Percentiles rank a stretch among this genome's conserved stretches.
These are phyloP conservation scores for Petromus typicus DNA, from an alignment of 2,113 vertebrate genomes.

Conservation along the genomic window DNA sequence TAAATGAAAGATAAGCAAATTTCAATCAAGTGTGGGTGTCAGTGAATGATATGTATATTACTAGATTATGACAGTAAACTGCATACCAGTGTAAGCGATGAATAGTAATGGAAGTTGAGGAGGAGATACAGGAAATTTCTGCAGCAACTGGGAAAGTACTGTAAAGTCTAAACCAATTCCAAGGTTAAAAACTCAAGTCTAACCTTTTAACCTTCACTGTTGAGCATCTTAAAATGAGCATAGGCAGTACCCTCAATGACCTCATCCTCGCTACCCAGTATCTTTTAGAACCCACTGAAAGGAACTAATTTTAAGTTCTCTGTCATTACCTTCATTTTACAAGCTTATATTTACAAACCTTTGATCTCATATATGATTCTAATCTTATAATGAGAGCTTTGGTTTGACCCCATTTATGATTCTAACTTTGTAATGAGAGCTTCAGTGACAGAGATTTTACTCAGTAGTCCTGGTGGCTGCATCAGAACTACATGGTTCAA, in stretches of 20 bases:
- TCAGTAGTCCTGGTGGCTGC: no score
- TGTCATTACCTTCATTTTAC: neutral
- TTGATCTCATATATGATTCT: neutral
- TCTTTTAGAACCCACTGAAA: neutral
- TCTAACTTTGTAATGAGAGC: no score
- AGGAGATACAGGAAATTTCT: neutral
- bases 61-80: neutral
- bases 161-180: neutral
- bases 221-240: neutral
- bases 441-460: no score
- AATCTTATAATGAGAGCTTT: no score
- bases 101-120: neutral
- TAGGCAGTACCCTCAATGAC: no score
- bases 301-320: neutral
- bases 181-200: neutral
- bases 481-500: no score
- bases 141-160: neutral
- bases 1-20: neutral
- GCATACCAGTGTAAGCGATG: neutral
- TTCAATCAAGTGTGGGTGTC: neutral
- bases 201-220: neutral
- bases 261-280: neutral
- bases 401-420: neutral
- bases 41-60: neutral
- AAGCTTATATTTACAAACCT: neutral